Percentiles rank a stretch among this genome's conserved stretches.
phyloP scores from a whole-genome alignment of 2,888 invertebrate species.

The Oasisia sp. region DNA sequence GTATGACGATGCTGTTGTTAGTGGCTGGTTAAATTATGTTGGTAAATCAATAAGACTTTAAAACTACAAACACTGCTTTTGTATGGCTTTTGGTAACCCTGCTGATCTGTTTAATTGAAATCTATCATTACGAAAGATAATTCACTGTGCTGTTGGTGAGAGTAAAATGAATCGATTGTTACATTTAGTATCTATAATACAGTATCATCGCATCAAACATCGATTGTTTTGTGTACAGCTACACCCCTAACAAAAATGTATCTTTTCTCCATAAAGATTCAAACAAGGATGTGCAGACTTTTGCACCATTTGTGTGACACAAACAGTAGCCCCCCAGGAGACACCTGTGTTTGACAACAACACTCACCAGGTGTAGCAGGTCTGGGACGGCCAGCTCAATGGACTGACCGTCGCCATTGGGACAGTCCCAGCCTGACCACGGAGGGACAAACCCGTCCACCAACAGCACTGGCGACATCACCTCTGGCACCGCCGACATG shows the following conservation, averaged over 20 bases:
- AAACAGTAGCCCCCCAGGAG: background rate
- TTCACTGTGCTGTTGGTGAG: too few species aligned
- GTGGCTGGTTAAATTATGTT: too few species aligned
- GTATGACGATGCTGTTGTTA: too few species aligned
- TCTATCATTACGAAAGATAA: too few species aligned
- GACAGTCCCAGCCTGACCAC: constrained; percentile 18
- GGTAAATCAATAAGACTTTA: too few species aligned
- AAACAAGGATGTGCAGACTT: background rate
- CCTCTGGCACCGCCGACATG: background rate
- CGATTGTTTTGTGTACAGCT: background rate
- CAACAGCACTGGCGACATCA: background rate
- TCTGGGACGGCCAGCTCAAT: background rate
- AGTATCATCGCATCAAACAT: too few species aligned
- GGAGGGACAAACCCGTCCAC: constrained; percentile 21
- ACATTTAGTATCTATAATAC: too few species aligned
- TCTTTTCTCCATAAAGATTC: background rate
- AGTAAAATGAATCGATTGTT: too few species aligned
- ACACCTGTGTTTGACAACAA: background rate
- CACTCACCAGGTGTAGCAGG: background rate
- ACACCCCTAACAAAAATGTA: background rate
- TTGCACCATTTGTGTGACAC: background rate
- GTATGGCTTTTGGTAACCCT: too few species aligned
- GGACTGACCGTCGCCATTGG: background rate
- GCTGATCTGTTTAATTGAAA: too few species aligned
- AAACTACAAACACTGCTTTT: too few species aligned